Base-by-base conservation (phyloP, 2,797 vertebrate species). In the Gallinago solitaria region DNA sequence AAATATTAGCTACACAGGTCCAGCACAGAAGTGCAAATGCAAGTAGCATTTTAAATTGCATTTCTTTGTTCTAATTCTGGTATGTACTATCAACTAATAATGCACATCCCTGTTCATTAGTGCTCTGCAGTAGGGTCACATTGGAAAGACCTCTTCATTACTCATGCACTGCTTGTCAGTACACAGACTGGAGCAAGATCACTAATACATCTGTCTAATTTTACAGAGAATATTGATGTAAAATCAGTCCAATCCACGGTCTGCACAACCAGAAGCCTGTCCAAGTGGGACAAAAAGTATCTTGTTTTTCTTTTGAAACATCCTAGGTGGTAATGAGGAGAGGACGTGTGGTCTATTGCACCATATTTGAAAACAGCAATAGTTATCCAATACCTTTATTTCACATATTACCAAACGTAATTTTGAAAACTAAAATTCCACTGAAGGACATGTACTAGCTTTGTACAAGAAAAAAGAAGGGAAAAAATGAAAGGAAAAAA, bases 141-240 rank as follows among this genome's bases (percentile, higher is more conserved):
- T 93, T 96, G 85, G 71, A 92, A 89, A 94, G 94, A 91, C 93
- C 94, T 95, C 76, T 53, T 94, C 94, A 96, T 97, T 97, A 96
- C 68, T 97, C 91, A 97, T 75, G 93, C 88, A 65, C 79, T 93
- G 77, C 95, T 97, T 96, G 95, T 97, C 94, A 96, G 93, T 53
- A 90, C 83, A 91, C 64, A 89, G 80, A 90, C 93, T 77, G 61
- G 39, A 95, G 86, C 70, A 90, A 96, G 95, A 96, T 96, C 95
- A 93, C 93, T 85, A 94, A 95, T 89, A 95, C 80, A 90, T 86
- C 70, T 96, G 69, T 83, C 76, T 92, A 95, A 95, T 96, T 97
- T 96, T 96, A 86, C 78, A 82, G 79, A 96, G 84, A 91, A 45
- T 84, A 94, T 94, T 93, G 95, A 96, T 84, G 82, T 69, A 97